Base-by-base conservation (phyloP, 2,797 vertebrate species). In the Gadopsis bispinosus region DNA sequence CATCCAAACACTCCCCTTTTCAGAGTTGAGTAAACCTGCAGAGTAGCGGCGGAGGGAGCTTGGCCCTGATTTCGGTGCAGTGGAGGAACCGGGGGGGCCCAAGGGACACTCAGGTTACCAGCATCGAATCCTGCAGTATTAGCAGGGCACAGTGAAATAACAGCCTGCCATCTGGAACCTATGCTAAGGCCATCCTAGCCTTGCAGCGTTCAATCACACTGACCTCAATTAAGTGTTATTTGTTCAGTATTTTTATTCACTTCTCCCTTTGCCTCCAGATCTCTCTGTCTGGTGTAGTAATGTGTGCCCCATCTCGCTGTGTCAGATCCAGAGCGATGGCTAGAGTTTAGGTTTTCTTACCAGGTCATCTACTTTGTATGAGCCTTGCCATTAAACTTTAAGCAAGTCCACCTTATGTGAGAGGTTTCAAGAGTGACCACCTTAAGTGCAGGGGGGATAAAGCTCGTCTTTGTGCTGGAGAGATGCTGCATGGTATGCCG, bases 71-170 rank as follows among this genome's bases (percentile, higher is more conserved):
- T 95, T 91, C 93, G 92, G 87, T 91, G 89, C 92, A 89, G 86
- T 89, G 92, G 93, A 95, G 95, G 94, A 96, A 94, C 89, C 76
- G 81, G 85, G 84, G 39, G 88, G 92, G 73, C 92, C 95, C 82
- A 2, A 67, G 96, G 96, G 94, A 95, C 86, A 91, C 93, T 97
- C 94, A 61, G 88, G 94, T 98, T 97, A 96, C 97, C 91, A 79
- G 89, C 89, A 80, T 89, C 6, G 83, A 92, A 93, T 95, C 93
- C 93, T 91, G 93, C 94, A 90, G 92, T 93, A 95, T 96, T 95
- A 96, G 90, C 93, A 89, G 90, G 89, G 88, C 93, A 92, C 76
- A 76, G 87, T 92, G 90, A 94, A 96, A 95, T 95, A 96, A 95
- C 94, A 95, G 88, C 82, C 93, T 90, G 89, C 94, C 95, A 96